These are phyloP conservation scores for Mimachlamys varia DNA, from an alignment of 2,888 invertebrate species.

Conservation along the genomic window DNA sequence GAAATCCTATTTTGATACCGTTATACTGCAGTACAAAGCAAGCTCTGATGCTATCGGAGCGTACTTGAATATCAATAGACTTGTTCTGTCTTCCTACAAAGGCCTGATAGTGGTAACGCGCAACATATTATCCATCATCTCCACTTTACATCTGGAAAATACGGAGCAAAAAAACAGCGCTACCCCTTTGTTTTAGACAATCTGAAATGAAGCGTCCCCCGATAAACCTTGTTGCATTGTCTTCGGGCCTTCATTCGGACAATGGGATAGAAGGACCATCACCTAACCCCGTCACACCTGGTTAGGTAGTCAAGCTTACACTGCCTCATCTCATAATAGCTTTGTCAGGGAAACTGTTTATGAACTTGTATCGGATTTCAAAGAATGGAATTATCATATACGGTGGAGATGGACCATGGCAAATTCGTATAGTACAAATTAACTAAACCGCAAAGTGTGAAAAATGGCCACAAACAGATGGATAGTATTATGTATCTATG, in stretches of 20 bases:
- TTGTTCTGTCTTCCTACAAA: background rate
- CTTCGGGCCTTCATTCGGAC: background rate
- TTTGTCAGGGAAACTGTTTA: background rate
- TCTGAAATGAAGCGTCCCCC: slow-evolving; percentile 5
- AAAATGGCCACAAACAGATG: background rate
- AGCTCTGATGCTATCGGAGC: background rate
- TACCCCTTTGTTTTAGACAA: slow-evolving; percentile 21
- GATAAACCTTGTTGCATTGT: background rate
- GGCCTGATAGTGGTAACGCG: background rate
- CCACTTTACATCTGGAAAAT: slow-evolving; percentile 1
- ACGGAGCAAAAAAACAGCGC: background rate
- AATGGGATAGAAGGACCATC: slow-evolving; percentile 22
- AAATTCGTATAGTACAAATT: slow-evolving; percentile 36
- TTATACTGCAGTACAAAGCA: slow-evolving; percentile 25
- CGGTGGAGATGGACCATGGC: slow-evolving; percentile 2
- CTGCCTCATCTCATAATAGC: background rate
- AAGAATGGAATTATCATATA: slow-evolving; percentile 27
- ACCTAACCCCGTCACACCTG: slow-evolving; percentile 31
- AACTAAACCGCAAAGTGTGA: slow-evolving; percentile 4
- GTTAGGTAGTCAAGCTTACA: background rate
- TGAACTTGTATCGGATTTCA: slow-evolving; percentile 26
- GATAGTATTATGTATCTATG: background rate
- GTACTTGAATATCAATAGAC: slow-evolving; percentile 31
- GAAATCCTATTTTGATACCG: slow-evolving; percentile 7
- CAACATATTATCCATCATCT: background rate